Percentiles rank a stretch among this genome's conserved stretches.
phyloP scores from a whole-genome alignment of 2,888 invertebrate genomes.

The Microchrysa polita region DNA sequence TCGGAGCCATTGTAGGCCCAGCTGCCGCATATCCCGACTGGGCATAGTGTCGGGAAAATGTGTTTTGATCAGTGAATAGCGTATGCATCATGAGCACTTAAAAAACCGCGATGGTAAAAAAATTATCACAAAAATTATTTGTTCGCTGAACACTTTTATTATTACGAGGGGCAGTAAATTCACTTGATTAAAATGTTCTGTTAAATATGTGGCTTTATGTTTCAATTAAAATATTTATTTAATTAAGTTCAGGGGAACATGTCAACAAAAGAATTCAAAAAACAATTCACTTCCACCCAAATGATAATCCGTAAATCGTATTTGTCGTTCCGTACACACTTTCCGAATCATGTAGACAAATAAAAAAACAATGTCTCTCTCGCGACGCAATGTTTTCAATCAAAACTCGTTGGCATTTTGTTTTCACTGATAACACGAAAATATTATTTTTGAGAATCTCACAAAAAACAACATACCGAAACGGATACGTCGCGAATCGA shows the following conservation, averaged over 20 bases:
- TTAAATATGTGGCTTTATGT: background rate
- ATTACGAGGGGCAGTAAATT: background rate
- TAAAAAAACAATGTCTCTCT: constrained; percentile 45
- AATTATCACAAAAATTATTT: constrained; percentile 8
- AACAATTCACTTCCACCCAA: constrained; percentile 45
- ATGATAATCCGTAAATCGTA: constrained; percentile 46
- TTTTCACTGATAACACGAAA: constrained; percentile 50
- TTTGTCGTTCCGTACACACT: constrained; percentile 40
- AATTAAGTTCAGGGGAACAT: constrained; percentile 1
- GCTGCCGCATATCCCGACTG: constrained; percentile 73
- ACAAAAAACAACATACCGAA: constrained; percentile 45
- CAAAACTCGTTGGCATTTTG: constrained; percentile 50
- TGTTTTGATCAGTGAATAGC: constrained; percentile 90
- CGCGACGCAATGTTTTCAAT: constrained; percentile 49
- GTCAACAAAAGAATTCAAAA: constrained; percentile 12
- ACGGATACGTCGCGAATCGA: background rate
- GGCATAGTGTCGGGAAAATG: constrained; percentile 81
- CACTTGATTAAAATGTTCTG: background rate
- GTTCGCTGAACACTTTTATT: background rate
- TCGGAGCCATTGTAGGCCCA: constrained; percentile 68
- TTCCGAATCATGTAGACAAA: constrained; percentile 22
- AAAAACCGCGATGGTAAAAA: background rate
- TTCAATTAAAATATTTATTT: constrained; percentile 26
- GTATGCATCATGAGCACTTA: constrained; percentile 76
- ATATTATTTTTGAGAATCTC: constrained; percentile 49